These are phyloP conservation scores for Melanotaenia duboulayi DNA, from an alignment of 2,113 vertebrate genomes.

Conservation along the genomic window DNA sequence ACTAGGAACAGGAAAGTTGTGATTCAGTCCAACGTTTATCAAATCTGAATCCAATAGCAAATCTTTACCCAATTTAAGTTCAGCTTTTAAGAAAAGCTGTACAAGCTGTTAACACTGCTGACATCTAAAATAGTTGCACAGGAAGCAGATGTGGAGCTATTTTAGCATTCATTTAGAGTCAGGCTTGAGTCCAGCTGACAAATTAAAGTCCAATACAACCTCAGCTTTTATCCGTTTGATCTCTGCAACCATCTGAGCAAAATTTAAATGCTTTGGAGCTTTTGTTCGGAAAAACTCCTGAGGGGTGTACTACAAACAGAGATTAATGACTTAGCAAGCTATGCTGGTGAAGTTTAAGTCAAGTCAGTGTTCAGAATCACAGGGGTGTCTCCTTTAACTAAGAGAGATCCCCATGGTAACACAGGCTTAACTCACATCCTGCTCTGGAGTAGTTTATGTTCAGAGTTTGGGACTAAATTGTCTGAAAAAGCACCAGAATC, in stretches of 20 bases:
- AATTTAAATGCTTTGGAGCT: not conserved
- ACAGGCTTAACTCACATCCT: not conserved
- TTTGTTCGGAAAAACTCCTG: too few species aligned
- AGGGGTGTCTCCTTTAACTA: not conserved
- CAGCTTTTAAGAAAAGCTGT: constrained; percentile 9
- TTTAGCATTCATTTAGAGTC: constrained; percentile 11
- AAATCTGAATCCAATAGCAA: constrained; percentile 5
- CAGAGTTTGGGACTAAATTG: not conserved
- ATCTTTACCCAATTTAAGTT: constrained; percentile 17
- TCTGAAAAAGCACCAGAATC: not conserved
- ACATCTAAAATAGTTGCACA: constrained; percentile 3
- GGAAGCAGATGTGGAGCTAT: not conserved
- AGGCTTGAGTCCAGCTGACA: constrained; percentile 1
- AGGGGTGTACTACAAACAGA: too few species aligned
- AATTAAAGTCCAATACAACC: constrained; percentile 5
- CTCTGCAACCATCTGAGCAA: not conserved
- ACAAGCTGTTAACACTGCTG: not conserved
- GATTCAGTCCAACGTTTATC: constrained; percentile 15
- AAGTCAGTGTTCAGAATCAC: too few species aligned
- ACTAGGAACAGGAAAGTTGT: not conserved
- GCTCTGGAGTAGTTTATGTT: not conserved
- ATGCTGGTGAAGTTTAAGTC: too few species aligned
- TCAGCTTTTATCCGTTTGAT: constrained; percentile 7
- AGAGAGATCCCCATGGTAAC: not conserved
- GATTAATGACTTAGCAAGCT: too few species aligned